phyloP scores from a whole-genome alignment of 2,888 invertebrate genomes.

The Helobdella robusta region DNA sequence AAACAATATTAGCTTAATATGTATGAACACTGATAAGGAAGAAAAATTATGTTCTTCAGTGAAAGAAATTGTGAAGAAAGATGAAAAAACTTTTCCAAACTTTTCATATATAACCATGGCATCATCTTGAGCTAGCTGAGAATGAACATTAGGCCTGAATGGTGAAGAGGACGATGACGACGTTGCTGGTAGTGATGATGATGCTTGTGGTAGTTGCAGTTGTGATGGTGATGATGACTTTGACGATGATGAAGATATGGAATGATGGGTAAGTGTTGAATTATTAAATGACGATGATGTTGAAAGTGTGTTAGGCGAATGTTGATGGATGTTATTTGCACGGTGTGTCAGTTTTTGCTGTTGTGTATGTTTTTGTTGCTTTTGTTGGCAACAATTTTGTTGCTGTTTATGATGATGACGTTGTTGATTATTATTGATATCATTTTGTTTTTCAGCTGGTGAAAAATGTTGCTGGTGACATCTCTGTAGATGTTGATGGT shows the following conservation, averaged over 20 bases:
- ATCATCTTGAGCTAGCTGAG: constrained; percentile 73
- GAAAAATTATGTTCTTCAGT: background rate
- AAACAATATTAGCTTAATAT: background rate
- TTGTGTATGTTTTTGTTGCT: background rate
- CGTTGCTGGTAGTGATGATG: too few species aligned
- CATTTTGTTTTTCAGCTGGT: background rate
- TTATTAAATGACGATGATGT: too few species aligned
- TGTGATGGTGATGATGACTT: too few species aligned
- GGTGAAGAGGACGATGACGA: too few species aligned
- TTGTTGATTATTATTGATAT: background rate
- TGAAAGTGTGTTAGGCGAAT: too few species aligned
- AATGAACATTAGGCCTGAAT: constrained; percentile 50
- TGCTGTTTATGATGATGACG: background rate
- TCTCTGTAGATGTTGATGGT: constrained; percentile 56
- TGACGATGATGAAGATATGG: too few species aligned
- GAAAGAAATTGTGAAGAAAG: background rate
- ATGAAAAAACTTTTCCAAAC: constrained; percentile 51
- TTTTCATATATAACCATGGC: constrained; percentile 91
- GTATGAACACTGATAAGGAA: background rate
- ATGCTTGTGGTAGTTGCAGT: too few species aligned
- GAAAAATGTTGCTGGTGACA: constrained; percentile 36
- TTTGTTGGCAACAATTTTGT: background rate
- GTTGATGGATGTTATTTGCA: too few species aligned
- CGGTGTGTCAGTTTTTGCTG: too few species aligned
- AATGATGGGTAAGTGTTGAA: too few species aligned